A percentile compares a stretch with the other conserved stretches of the same genome.
phyloP scores from a whole-genome alignment of 1,140 invertebrate species.

The Latrodectus geometricus region DNA sequence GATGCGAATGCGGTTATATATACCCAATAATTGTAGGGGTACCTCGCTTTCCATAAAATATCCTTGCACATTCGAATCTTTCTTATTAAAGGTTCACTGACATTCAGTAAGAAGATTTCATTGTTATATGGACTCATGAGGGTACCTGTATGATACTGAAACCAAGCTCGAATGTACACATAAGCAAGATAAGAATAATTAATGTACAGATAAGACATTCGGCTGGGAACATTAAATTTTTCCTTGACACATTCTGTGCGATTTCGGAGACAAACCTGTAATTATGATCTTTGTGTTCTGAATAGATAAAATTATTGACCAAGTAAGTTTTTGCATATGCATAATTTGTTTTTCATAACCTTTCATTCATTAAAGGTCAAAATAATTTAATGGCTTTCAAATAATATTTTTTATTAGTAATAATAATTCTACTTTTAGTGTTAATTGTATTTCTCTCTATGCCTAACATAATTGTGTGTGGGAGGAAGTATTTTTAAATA shows the following conservation, averaged over 20 bases:
- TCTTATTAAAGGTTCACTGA: not conserved
- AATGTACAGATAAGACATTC: not conserved
- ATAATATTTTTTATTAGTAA: too few species aligned
- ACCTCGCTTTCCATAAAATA: slow-evolving; percentile 14
- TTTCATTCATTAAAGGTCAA: too few species aligned
- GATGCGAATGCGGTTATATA: slow-evolving; percentile 3
- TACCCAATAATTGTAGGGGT: slow-evolving; percentile 26
- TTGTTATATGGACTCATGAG: not conserved
- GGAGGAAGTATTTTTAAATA: too few species aligned
- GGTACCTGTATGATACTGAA: not conserved
- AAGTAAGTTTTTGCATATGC: too few species aligned
- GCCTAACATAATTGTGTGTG: too few species aligned
- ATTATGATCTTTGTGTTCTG: not conserved
- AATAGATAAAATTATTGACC: too few species aligned
- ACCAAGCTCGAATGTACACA: not conserved
- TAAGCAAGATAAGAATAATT: not conserved
- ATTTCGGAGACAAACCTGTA: not conserved
- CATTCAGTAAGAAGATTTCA: not conserved
- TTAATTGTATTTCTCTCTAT: too few species aligned
- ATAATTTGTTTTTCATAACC: too few species aligned
- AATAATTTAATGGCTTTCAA: too few species aligned
- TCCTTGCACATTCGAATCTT: not conserved
- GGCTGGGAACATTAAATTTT: not conserved
- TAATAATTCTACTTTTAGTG: too few species aligned
- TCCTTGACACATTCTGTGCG: not conserved